These are phyloP conservation scores for Drosophila eugracilis DNA, from an alignment of 1,140 invertebrate genomes.

Conservation along the genomic window DNA sequence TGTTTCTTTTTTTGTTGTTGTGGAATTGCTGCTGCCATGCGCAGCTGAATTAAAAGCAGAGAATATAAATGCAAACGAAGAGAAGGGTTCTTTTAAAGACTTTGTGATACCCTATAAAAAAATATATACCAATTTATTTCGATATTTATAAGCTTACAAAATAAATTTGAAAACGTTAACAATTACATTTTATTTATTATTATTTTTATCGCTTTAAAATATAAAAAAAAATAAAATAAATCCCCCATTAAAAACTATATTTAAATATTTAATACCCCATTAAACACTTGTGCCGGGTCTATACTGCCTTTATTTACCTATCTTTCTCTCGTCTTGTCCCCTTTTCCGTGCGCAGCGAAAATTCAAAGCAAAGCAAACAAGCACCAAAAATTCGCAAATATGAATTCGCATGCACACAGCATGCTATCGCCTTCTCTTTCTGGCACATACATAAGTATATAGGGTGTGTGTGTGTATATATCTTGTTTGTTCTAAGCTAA, in stretches of 20 bases:
- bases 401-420: constrained; percentile 48
- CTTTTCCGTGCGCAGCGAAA: constrained; percentile 46
- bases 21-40: constrained; percentile 18
- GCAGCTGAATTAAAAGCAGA: constrained; percentile 45
- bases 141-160: too few relatives aligned
- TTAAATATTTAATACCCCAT: not conserved
- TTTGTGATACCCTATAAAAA: not conserved
- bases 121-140: too few relatives aligned
- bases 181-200: too few relatives aligned
- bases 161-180: too few relatives aligned
- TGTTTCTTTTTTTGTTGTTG: not conserved
- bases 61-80: not conserved
- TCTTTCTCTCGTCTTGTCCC: not conserved
- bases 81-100: too few relatives aligned
- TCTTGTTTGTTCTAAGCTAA: constrained; percentile 78
- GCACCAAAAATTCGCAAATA: constrained; percentile 59
- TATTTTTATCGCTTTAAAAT: too few relatives aligned
- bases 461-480: constrained; percentile 26
- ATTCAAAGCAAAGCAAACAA: constrained; percentile 77
- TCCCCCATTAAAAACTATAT: too few relatives aligned
- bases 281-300: constrained; percentile 58
- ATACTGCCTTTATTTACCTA: not conserved
- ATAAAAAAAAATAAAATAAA: too few relatives aligned
- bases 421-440: constrained; percentile 6
- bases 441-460: constrained; percentile 5